These are phyloP conservation scores for Desoria tigrina DNA, from an alignment of 2,888 invertebrate genomes.

Conservation along the genomic window DNA sequence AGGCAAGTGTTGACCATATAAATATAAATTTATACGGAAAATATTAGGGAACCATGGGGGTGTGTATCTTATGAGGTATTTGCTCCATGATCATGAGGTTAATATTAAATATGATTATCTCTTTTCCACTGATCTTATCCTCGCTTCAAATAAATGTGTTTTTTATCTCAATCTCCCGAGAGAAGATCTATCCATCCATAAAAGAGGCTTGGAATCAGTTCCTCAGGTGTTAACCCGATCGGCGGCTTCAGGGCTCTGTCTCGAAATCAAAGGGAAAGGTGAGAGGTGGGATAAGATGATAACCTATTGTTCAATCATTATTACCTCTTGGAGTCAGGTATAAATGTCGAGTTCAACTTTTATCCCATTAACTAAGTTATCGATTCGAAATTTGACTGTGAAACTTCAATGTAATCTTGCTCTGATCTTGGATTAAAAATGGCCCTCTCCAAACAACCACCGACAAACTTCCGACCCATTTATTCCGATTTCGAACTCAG, in stretches of 20 bases:
- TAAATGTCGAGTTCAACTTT: background rate
- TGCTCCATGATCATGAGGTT: background rate
- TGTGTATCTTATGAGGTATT: background rate
- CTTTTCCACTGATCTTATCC: background rate
- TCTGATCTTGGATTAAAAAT: too few relatives aligned
- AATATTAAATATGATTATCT: background rate
- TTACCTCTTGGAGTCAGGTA: constrained; percentile 3
- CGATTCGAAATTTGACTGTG: too few relatives aligned
- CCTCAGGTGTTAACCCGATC: background rate
- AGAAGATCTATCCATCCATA: background rate
- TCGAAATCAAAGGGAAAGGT: background rate
- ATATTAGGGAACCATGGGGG: background rate
- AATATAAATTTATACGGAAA: too few relatives aligned
- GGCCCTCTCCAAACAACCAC: too few relatives aligned
- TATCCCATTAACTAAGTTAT: too few relatives aligned
- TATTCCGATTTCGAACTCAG: too few relatives aligned
- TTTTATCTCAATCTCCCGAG: background rate
- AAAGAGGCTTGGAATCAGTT: background rate
- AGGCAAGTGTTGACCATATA: background rate
- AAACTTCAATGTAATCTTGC: too few relatives aligned
- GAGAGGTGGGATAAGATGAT: background rate
- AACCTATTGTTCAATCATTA: background rate
- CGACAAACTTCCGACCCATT: too few relatives aligned
- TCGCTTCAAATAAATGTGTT: background rate
- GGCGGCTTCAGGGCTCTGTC: background rate